phyloP scores from a whole-genome alignment of 2,113 vertebrate species.

The Mellivora capensis region DNA sequence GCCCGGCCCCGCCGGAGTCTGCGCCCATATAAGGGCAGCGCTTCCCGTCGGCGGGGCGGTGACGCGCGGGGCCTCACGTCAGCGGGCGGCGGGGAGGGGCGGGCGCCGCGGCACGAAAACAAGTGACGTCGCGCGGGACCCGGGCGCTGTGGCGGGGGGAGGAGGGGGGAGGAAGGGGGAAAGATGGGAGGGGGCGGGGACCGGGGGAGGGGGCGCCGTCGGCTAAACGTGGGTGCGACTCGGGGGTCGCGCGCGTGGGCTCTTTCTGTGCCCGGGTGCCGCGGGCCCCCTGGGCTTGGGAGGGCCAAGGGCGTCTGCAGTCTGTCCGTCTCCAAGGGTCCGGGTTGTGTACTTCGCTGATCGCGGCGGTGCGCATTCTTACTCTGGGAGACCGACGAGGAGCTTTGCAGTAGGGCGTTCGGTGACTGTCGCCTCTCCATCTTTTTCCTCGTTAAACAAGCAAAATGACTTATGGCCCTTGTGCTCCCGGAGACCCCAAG shows the following conservation, averaged over 20 bases:
- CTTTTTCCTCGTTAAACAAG: neutral
- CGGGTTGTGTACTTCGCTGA: neutral
- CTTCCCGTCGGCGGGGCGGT: constrained; percentile 67
- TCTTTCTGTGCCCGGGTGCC: neutral
- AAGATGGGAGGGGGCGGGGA: accelerated
- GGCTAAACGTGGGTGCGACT: too few species aligned
- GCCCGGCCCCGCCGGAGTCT: neutral
- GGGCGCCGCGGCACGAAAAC: constrained; percentile 30
- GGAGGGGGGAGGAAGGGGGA: accelerated
- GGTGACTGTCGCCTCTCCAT: neutral
- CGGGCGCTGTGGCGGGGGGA: accelerated
- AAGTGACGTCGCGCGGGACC: constrained; percentile 52
- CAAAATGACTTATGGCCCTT: neutral
- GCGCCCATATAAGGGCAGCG: constrained; percentile 77
- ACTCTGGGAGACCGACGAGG: neutral
- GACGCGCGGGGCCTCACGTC: constrained; percentile 75
- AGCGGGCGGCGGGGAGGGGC: constrained; percentile 54
- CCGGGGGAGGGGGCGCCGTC: neutral
- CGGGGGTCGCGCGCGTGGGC: accelerated
- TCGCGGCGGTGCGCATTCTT: neutral
- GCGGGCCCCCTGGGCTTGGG: neutral
- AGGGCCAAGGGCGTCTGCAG: neutral
- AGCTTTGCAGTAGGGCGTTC: neutral
- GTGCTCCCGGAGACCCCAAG: neutral
- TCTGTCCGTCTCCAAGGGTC: neutral